A percentile compares a stretch with the other conserved stretches of the same genome.
phyloP scores from a whole-genome alignment of 2,888 invertebrate species.

The Drosophila kambysellisi region DNA sequence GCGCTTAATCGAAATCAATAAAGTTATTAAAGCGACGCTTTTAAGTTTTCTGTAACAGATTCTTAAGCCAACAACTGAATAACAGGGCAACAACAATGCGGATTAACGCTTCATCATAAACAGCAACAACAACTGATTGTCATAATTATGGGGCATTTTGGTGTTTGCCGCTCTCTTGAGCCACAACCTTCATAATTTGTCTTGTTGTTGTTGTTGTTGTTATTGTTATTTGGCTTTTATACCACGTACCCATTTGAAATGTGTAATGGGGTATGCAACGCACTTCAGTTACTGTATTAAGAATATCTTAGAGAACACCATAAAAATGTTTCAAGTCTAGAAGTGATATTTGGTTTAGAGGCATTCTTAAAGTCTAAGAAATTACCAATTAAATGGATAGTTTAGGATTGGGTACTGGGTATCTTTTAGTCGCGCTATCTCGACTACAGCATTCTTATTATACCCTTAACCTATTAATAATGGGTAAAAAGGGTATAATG shows the following conservation, averaged over 20 bases:
- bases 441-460: background rate
- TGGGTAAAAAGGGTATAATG: no score
- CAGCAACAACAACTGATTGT: constrained; percentile 67
- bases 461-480: no score
- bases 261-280: background rate
- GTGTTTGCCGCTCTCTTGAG: constrained; percentile 69
- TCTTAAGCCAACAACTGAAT: constrained; percentile 73
- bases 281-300: background rate
- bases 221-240: background rate
- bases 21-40: constrained; percentile 80
- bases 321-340: background rate
- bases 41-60: constrained; percentile 80
- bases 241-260: background rate
- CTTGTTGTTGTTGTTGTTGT: background rate
- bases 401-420: background rate
- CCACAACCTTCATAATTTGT: constrained; percentile 25
- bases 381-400: background rate
- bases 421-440: background rate
- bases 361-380: background rate
- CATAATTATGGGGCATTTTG: constrained; percentile 79
- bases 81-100: constrained; percentile 70
- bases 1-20: constrained; percentile 80
- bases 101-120: constrained; percentile 79
- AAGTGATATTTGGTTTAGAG: background rate
- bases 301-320: background rate